Conservation (phyloP, 2,113 vertebrate genomes). For the Alligator sinensis region DNA sequence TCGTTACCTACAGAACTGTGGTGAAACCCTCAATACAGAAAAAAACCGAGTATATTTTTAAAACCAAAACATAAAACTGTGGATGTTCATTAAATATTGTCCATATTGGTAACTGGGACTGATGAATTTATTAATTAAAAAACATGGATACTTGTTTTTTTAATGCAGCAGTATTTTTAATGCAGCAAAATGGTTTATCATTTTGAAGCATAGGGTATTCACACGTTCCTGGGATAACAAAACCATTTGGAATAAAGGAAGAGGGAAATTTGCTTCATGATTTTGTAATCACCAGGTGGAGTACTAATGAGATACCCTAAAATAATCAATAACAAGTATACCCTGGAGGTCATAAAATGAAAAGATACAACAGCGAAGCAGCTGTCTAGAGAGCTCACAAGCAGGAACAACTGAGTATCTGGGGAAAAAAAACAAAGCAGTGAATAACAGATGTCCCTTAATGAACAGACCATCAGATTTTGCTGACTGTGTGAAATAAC, state of each 20-base stretch:
- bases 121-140: neutral
- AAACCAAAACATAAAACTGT: neutral
- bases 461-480: neutral
- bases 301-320: neutral
- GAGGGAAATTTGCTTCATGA: conserved; percentile 2
- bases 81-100: neutral
- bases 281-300: neutral
- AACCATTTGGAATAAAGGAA: neutral
- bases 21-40: neutral
- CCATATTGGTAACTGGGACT: neutral
- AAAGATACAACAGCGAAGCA: neutral
- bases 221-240: neutral
- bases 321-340: conserved; percentile 9
- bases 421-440: neutral
- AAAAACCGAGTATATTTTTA: neutral
- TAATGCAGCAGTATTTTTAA: neutral
- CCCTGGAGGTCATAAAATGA: neutral
- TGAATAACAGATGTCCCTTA: neutral
- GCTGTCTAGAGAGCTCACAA: neutral
- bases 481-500: neutral
- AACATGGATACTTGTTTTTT: neutral
- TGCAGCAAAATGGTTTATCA: neutral
- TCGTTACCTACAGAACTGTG: neutral
- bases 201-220: neutral
- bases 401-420: neutral